Evolutionary conservation across 2,888 invertebrate species (phyloP), one percentile per base, ranked within the genome.

Genomic region (Drosophila lutescens): DNA sequence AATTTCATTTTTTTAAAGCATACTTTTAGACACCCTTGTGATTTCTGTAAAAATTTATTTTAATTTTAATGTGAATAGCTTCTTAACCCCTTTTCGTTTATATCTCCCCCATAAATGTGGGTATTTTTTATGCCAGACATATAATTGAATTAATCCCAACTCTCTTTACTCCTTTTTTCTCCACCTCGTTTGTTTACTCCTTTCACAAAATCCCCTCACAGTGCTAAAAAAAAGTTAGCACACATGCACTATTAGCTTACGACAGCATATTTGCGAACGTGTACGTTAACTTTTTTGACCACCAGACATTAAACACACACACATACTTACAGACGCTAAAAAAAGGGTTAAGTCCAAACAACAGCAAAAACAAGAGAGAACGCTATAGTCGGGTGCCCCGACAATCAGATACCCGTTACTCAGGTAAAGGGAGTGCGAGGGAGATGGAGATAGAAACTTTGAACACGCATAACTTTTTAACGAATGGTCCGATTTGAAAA

Each of bases 211-310:
- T 62, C 34, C 61, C 23, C 36, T 1, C 15, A 36, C 46, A 40
- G 30, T 47, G n/a, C 12, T 32, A 32, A 49, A 60, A 60, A 62
- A 62, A 32, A 62, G 32, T 49, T 9, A 9, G 47, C 62, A 58
- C 40, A 59, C 58, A 59, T 43, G 60, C 59, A 59, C 34, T 58
- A 59, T 59, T 46, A 62, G 60, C 60, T 34, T 38, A 61, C 32
- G 49, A 44, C 62, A 63, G 49, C 66, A 56, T 41, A 68, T 44
- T 50, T 57, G 67, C 58, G 9, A 41, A 23, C 23, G 30, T 57
- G 44, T 34, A 34, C n/a, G 34, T 44, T 20, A 44, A 38, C 61
- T 51, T 41, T 66, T 53, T 67, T 34, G 67, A 51, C 51, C 66
- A 38, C 59, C 61, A 46, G 44, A 46, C 67, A 38, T 46, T 55